These are phyloP conservation scores for Euglossa dilemma DNA, from an alignment of 1,140 invertebrate genomes.

Conservation along the genomic window DNA sequence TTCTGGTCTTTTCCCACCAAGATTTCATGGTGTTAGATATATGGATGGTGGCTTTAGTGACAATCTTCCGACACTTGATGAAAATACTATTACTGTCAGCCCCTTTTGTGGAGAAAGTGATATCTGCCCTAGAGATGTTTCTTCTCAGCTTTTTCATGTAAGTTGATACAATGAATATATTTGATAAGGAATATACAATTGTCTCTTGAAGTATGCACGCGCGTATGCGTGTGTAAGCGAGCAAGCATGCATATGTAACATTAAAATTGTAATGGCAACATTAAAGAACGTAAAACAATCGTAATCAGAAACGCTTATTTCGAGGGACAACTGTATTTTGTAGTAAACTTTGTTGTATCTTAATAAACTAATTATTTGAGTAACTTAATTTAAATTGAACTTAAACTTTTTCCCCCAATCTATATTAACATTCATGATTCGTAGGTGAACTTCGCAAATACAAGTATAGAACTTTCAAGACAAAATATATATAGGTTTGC, in stretches of 20 bases:
- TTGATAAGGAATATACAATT: no score
- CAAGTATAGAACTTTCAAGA: constrained; percentile 95
- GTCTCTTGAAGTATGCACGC: no score
- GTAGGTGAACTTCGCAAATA: constrained; percentile 95
- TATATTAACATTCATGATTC: constrained; percentile 60
- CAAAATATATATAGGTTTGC: constrained; percentile 96
- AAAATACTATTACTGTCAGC: constrained; percentile 97
- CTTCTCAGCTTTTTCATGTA: constrained; percentile 92
- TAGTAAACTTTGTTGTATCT: background rate
- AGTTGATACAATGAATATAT: constrained; percentile 71
- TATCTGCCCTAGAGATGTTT: constrained; percentile 97
- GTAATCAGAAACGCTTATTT: no score
- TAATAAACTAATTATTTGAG: background rate
- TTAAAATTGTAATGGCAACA: no score
- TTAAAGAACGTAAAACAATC: no score
- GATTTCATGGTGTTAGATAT: constrained; percentile 94
- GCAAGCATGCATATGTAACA: no score
- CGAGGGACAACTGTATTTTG: background rate
- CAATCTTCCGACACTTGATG: constrained; percentile 96
- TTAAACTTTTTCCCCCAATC: no score
- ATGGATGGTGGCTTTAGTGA: constrained; percentile 99
- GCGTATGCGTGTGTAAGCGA: no score
- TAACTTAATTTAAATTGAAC: background rate
- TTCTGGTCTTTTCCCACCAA: constrained; percentile 95
- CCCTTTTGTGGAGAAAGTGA: constrained; percentile 99